phyloP scores from a whole-genome alignment of 64 coral and sea anemone genomes.

The Montipora efflorescens region DNA sequence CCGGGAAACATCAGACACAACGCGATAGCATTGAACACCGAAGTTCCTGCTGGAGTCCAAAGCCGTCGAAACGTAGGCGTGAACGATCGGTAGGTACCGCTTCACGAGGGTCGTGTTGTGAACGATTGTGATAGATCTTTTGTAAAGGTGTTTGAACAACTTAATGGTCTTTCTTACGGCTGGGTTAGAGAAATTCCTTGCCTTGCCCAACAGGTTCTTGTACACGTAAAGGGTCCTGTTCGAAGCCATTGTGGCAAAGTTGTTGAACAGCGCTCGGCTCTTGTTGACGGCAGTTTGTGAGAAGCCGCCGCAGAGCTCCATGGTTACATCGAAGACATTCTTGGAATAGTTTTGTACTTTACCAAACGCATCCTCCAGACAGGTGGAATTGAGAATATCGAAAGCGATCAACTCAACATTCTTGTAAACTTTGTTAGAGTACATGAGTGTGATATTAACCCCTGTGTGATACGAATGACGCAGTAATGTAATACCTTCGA shows the following conservation, averaged over 20 bases:
- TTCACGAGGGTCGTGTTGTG: slow-evolving; percentile 68
- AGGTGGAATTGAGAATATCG: slow-evolving; percentile 80
- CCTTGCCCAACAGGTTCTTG: slow-evolving; percentile 18
- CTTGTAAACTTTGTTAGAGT: slow-evolving; percentile 50
- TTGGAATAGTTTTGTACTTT: slow-evolving; percentile 52
- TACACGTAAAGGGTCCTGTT: slow-evolving; percentile 42
- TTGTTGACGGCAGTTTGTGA: slow-evolving; percentile 43
- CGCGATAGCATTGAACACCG: slow-evolving; percentile 26
- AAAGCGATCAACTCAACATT: slow-evolving; percentile 56
- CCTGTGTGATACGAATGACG: slow-evolving; percentile 35
- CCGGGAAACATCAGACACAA: slow-evolving; percentile 53
- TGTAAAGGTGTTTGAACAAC: slow-evolving; percentile 51
- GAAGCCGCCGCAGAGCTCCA: slow-evolving; percentile 54
- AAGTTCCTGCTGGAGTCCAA: slow-evolving; percentile 59
- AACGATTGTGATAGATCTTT: slow-evolving; percentile 26
- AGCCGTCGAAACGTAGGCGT: slow-evolving; percentile 37
- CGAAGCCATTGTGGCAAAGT: slow-evolving; percentile 22
- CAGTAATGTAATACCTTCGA: slow-evolving; percentile 50
- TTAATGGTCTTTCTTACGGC: slow-evolving; percentile 38
- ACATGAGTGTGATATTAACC: slow-evolving; percentile 36
- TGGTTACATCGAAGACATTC: slow-evolving; percentile 55
- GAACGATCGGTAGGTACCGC: slow-evolving; percentile 41
- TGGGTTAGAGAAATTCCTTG: slow-evolving; percentile 42
- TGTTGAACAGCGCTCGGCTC: slow-evolving; percentile 60
- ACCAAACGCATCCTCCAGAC: slow-evolving; percentile 35